Percentiles rank a stretch among this genome's conserved stretches.
Conservation (phyloP, 2,113 vertebrate species). For the Passerina amoena region DNA sequence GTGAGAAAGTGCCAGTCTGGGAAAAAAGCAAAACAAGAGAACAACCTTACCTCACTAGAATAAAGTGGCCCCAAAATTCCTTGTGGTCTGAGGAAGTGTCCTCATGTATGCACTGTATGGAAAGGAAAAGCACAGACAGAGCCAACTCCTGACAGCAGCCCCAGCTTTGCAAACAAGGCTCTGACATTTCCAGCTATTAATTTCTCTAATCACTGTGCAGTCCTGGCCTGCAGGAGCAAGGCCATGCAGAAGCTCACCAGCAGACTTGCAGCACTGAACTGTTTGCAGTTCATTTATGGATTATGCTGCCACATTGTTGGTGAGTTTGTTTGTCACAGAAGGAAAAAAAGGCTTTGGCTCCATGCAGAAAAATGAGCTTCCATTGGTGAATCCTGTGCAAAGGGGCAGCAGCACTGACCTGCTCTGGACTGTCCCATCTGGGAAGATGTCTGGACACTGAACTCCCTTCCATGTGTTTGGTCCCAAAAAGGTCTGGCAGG, state of each 20-base stretch:
- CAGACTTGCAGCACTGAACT: not conserved
- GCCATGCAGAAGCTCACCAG: rapidly evolving
- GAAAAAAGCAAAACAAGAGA: not conserved
- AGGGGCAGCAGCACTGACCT: not conserved
- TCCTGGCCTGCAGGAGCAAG: not conserved
- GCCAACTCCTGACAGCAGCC: not conserved
- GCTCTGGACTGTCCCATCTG: not conserved
- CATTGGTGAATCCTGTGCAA: not conserved
- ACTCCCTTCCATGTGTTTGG: not conserved
- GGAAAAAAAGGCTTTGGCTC: not conserved
- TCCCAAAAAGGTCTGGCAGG: not conserved
- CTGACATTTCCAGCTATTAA: not conserved
- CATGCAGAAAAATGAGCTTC: not conserved
- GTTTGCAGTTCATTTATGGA: not conserved
- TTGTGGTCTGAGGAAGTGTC: not conserved
- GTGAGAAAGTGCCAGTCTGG: not conserved
- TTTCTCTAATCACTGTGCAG: not conserved
- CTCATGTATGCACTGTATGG: rapidly evolving
- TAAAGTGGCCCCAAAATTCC: not conserved
- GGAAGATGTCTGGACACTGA: not conserved
- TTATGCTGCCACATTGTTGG: rapidly evolving
- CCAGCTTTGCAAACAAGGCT: not conserved
- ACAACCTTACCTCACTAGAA: not conserved
- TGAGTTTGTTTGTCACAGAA: not conserved
- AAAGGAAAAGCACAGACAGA: not conserved